phyloP scores from a whole-genome alignment of 2,888 invertebrate genomes.

The Mimumesa dahlbomi region DNA sequence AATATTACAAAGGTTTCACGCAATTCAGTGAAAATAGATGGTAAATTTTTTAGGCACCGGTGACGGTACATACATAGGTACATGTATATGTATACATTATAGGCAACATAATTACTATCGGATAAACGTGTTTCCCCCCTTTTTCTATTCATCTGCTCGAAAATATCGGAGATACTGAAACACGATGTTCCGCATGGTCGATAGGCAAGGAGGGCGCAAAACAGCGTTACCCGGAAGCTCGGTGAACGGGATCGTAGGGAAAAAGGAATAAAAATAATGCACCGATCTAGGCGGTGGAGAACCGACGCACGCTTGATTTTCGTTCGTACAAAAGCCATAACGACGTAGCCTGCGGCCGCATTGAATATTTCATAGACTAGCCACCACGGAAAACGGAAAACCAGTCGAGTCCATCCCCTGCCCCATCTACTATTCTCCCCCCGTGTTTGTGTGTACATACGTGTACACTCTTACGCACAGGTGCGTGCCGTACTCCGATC shows the following conservation, averaged over 20 bases:
- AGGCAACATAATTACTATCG: too few relatives aligned
- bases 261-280: slow-evolving; percentile 64
- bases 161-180: too few relatives aligned
- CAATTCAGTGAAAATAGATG: too few relatives aligned
- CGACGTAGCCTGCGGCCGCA: slow-evolving; percentile 72
- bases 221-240: too few relatives aligned
- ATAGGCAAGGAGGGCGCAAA: slow-evolving; percentile 1
- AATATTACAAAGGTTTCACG: too few relatives aligned
- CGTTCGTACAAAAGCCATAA: slow-evolving; percentile 68
- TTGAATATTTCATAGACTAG: slow-evolving; percentile 77
- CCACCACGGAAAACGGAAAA: slow-evolving; percentile 67
- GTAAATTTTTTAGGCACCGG: too few relatives aligned
- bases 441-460: slow-evolving; percentile 3
- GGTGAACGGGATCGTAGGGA: slow-evolving; percentile 29
- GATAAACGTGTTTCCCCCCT: too few relatives aligned
- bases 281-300: slow-evolving; percentile 54
- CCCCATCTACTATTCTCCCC: slow-evolving; percentile 2
- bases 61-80: too few relatives aligned
- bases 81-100: too few relatives aligned
- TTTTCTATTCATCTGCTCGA: too few relatives aligned
- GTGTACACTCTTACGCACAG: slow-evolving; percentile 7
- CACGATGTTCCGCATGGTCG: slow-evolving; percentile 4
- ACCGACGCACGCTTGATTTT: slow-evolving; percentile 19
- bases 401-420: slow-evolving; percentile 17
- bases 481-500: not conserved